Conservation (phyloP, 2,888 invertebrate genomes). For the Drosophila aldrichi region DNA sequence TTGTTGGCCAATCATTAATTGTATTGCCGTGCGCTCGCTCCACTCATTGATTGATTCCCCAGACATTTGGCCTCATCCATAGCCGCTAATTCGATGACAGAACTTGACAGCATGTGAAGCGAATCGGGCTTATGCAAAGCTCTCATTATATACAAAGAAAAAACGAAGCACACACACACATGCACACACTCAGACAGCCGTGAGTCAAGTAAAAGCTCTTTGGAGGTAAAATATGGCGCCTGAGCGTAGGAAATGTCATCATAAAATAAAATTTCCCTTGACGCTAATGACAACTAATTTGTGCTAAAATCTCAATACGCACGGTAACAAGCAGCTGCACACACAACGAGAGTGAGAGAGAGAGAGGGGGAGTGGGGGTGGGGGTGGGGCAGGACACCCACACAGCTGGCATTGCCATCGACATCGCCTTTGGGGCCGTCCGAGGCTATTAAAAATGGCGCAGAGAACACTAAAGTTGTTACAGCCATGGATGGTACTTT, state of each 20-base stretch:
- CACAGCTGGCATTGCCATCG: constrained; percentile 51
- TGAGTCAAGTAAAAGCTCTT: constrained; percentile 32
- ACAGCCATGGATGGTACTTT: constrained; percentile 60
- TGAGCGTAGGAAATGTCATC: constrained; percentile 61
- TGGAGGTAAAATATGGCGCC: constrained; percentile 53
- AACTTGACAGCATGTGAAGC: constrained; percentile 29
- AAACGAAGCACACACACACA: constrained; percentile 3
- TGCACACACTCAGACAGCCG: neutral
- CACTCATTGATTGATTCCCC: constrained; percentile 45
- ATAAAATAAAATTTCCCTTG: constrained; percentile 80
- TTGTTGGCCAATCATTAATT: neutral
- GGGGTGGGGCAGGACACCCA: neutral
- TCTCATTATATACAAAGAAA: constrained; percentile 26
- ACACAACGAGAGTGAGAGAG: neutral
- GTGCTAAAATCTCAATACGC: constrained; percentile 73
- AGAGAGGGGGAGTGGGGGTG: neutral
- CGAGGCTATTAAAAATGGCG: constrained; percentile 79
- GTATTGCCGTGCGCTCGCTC: neutral
- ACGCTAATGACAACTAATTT: constrained; percentile 81
- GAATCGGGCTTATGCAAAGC: constrained; percentile 47
- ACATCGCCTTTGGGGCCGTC: constrained; percentile 66
- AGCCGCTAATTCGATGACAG: constrained; percentile 47
- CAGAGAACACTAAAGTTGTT: constrained; percentile 76
- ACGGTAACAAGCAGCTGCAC: constrained; percentile 41
- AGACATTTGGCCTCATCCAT: constrained; percentile 17